phyloP scores from a whole-genome alignment of 2,113 vertebrate species.

The Vimba vimba region DNA sequence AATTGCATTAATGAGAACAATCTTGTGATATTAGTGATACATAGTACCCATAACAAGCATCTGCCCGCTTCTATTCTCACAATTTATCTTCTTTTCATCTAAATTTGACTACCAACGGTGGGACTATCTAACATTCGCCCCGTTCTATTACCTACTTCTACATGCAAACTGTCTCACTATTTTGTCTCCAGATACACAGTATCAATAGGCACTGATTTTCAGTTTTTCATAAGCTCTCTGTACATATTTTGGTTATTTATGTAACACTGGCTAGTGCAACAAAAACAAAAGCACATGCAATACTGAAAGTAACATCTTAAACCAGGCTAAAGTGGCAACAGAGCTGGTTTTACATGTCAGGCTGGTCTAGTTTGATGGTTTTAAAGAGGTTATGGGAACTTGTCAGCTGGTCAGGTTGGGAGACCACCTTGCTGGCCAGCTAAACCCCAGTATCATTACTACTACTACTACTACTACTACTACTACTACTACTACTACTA shows the following conservation, averaged over 20 bases:
- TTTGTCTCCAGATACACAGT: slow-evolving; percentile 58
- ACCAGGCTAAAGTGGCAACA: background rate
- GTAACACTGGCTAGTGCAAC: background rate
- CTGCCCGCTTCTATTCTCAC: background rate
- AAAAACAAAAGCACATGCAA: background rate
- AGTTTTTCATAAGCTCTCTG: slow-evolving; percentile 35
- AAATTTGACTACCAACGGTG: background rate
- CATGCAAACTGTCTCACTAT: background rate
- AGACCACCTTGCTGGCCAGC: no score
- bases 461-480: no score
- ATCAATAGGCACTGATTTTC: slow-evolving; percentile 52
- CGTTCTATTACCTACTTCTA: background rate
- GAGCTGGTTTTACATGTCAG: background rate
- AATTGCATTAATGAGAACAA: background rate
- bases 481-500: background rate
- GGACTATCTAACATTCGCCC: background rate
- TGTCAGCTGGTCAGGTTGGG: background rate
- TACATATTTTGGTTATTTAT: background rate
- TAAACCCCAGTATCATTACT: no score
- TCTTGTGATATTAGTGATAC: slow-evolving; percentile 26
- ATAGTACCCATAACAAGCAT: slow-evolving; percentile 35
- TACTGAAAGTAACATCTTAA: background rate
- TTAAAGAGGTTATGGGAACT: background rate
- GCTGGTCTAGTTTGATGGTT: background rate
- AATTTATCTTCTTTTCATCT: background rate